phyloP scores from a whole-genome alignment of 2,797 vertebrate species.

The Xenentodon cancila region DNA sequence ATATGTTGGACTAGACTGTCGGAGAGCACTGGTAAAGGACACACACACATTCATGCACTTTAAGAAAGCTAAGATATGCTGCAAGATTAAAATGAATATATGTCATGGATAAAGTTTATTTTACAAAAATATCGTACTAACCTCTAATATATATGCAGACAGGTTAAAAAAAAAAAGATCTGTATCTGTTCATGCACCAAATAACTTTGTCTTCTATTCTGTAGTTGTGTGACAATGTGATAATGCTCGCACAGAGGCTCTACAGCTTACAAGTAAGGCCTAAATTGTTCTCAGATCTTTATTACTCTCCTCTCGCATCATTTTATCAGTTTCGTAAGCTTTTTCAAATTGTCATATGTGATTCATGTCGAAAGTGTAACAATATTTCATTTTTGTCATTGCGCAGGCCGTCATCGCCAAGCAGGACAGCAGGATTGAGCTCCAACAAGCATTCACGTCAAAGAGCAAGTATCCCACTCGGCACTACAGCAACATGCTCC shows the following conservation, averaged over 20 bases:
- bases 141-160: too few relatives aligned
- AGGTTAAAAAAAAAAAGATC: too few relatives aligned
- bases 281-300: neutral
- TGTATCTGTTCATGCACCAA: neutral
- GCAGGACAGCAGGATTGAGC: slow-evolving; percentile 89
- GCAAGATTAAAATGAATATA: too few relatives aligned
- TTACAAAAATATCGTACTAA: too few relatives aligned
- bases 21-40: too few relatives aligned
- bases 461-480: slow-evolving; percentile 80
- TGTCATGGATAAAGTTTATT: too few relatives aligned
- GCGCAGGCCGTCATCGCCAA: slow-evolving; percentile 83
- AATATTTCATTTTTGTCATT: neutral
- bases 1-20: too few relatives aligned
- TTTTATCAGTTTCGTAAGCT: neutral
- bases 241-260: slow-evolving; percentile 83
- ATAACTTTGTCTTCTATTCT: slow-evolving; percentile 12
- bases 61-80: too few relatives aligned
- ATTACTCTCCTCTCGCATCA: neutral
- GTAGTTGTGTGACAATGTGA: slow-evolving; percentile 84
- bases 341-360: too few relatives aligned
- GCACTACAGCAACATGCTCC: slow-evolving; percentile 81
- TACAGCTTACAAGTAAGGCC: slow-evolving; percentile 88
- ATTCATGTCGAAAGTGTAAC: neutral
- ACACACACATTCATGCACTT: too few relatives aligned
- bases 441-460: slow-evolving; percentile 76